Base-by-base conservation (phyloP, 1,140 invertebrate genomes). In the Mya arenaria region DNA sequence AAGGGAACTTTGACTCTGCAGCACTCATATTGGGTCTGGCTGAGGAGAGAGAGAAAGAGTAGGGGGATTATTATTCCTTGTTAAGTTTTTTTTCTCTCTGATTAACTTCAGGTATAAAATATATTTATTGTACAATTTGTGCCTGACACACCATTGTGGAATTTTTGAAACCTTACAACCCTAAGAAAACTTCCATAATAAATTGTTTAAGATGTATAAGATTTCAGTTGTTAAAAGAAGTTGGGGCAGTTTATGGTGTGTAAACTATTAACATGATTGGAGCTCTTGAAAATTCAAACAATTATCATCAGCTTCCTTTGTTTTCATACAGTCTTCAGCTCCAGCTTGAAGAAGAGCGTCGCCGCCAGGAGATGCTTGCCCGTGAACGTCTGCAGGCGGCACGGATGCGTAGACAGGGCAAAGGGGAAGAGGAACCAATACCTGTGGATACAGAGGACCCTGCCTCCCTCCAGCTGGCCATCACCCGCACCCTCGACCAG, bases 1-100 rank as follows among this genome's bases (percentile, higher is more conserved):
- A 91, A 48, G 88, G 88, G n/a, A 86, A 90, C 37, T 87, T 91
- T 83, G 87, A 89, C 30, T 84, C 88, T 28, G 89, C 90, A 37
- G 90, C 89, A 44, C 66, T 90, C 0, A 83, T 90, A 17, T 78
- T 91, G 23, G 87, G 86, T 15, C 68, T 86, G 34, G 84, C 86
- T 15, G 74, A 88, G 44, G 62, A 86, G 23, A 52, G 73, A 41
- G 85, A 84, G 34, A 83, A 86, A 39, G 75, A 80, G 85, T 88
- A 62, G 72, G 85, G 62, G 4, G n/a, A 2, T 36, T 69, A 56
- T 75, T 15, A 19, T 30, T n/a, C 36, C 41, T 44, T 44, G 41
- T 44, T 44, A 44, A 10, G 19, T 44, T 19, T 44, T 19, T 19
- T 44, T 44, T 44, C 41, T 19, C 41, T 10, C 44, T n/a, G n/a